Conservation (phyloP, 1,140 invertebrate genomes). For the Armadillidium nasatum region DNA sequence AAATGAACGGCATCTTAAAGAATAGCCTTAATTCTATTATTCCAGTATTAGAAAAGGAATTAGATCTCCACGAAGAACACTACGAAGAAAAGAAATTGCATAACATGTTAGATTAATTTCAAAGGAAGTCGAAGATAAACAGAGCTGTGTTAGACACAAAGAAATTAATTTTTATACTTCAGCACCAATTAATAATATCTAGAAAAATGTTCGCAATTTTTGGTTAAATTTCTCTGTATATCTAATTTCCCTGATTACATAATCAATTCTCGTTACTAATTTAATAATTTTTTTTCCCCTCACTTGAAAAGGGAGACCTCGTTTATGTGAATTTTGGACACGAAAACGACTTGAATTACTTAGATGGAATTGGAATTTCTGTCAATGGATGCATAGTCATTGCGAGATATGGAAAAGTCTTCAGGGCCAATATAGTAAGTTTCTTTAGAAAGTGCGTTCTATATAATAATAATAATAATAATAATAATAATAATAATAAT, state of each 20-base stretch:
- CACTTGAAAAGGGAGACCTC: conserved; percentile 39
- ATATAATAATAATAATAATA: not conserved
- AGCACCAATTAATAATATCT: not conserved
- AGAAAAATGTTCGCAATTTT: not conserved
- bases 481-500: no score
- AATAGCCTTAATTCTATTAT: no score
- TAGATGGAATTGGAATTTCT: conserved; percentile 48
- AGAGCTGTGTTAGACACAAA: no score
- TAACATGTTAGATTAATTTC: no score
- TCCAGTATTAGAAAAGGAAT: no score
- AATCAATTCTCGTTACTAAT: not conserved
- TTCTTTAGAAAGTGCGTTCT: not conserved
- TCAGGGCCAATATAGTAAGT: conserved; percentile 51
- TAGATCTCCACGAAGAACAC: no score
- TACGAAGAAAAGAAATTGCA: no score
- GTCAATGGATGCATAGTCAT: conserved; percentile 52
- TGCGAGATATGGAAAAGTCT: conserved; percentile 51
- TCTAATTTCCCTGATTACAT: not conserved
- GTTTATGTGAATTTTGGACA: conserved; percentile 56
- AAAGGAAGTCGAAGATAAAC: no score
- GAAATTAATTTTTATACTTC: no score
- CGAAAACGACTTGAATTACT: conserved; percentile 51
- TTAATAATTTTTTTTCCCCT: not conserved
- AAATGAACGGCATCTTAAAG: no score
- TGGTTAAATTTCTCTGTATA: no score